Base-by-base conservation (phyloP, 2,888 invertebrate species). In the Gonocerus acuteangulatus region DNA sequence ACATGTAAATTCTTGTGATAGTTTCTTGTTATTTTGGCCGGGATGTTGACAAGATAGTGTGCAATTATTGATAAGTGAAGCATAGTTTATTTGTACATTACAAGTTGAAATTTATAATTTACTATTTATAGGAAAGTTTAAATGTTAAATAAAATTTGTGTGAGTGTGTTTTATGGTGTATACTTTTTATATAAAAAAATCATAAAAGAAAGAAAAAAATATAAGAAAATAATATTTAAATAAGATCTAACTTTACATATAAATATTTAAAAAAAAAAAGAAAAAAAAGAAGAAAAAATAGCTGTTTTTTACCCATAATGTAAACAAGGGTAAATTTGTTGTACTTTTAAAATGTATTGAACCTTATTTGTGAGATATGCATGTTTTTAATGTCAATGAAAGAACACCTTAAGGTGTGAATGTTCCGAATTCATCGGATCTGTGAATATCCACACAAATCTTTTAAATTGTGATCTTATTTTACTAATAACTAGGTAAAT, bases 401-500 rank as follows among this genome's bases (percentile, higher is more conserved):
- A 51, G 21, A 27, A 39, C 58, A 42, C 57, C 44, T 13, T 27
- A 21, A 2, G 22, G 47, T 44, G 36, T 47, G 16, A 47, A 42
- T 19, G 47, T 48, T 47, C 49, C 60, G 49, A 47, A 22, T 62
- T 59, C 36, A 44, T 45, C 36, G 45, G 59, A 52, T 52, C 34
- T 39, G 36, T 22, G 42, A 42, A 36, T 42, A 21, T 15, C 15
- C 39, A 39, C 21, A 52, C 39, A 52, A 36, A 44, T 23, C 34
- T 52, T 54, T 54, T 61, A 42, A 61, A 61, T 61, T 56, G 57
- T 61, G 56, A 57, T 61, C 48, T 48, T 51, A 57, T 57, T 61
- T 57, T 61, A 57, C 36, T 48, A 48, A 48, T 59, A 59, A 48
- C 48, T 54, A 48, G 60, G 16, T 57, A 48, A 34, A 47, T 47